These are phyloP conservation scores for Siniperca scherzeri DNA, from an alignment of 2,797 vertebrate genomes.

Conservation along the genomic window DNA sequence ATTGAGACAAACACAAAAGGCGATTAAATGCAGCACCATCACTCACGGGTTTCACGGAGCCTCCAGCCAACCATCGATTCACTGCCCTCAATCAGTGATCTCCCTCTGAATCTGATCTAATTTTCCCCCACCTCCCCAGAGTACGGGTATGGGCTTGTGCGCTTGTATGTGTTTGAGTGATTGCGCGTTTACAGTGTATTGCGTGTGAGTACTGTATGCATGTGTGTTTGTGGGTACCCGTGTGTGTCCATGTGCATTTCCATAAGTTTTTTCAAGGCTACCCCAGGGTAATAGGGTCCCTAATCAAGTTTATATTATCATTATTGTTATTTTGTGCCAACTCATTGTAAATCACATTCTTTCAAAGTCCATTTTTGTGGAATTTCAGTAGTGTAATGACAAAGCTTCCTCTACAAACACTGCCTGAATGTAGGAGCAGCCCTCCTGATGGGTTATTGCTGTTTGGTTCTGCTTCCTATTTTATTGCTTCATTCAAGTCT, in stretches of 20 bases:
- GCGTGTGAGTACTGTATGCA: slow-evolving; percentile 4
- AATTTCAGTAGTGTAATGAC: slow-evolving; percentile 34
- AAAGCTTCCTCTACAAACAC: slow-evolving; percentile 43
- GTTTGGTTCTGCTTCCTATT: slow-evolving; percentile 29
- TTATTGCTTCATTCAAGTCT: slow-evolving; percentile 37
- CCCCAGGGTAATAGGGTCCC: slow-evolving; percentile 56
- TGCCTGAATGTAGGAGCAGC: slow-evolving; percentile 20
- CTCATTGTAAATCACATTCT: slow-evolving; percentile 46
- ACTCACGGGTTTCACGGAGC: slow-evolving; percentile 81
- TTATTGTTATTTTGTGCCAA: slow-evolving; percentile 54
- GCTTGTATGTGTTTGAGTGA: slow-evolving; percentile 68
- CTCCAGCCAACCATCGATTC: slow-evolving; percentile 86
- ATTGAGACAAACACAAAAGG: slow-evolving; percentile 88
- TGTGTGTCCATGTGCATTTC: not conserved
- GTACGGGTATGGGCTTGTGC: slow-evolving; percentile 44
- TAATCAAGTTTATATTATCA: slow-evolving; percentile 68
- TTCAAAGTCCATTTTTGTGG: slow-evolving; percentile 29
- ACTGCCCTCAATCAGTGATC: slow-evolving; percentile 88
- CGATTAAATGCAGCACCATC: slow-evolving; percentile 87
- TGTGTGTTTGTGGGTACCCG: not conserved
- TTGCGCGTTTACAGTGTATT: slow-evolving; percentile 50
- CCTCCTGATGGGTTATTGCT: slow-evolving; percentile 28
- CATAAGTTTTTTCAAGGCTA: slow-evolving; percentile 22
- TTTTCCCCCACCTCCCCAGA: slow-evolving; percentile 67
- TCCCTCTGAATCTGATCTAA: slow-evolving; percentile 84